Evolutionary conservation across 2,113 vertebrate genomes (phyloP), one percentile per base, ranked within the genome.

Genomic region (Todiramphus saurophagus): DNA sequence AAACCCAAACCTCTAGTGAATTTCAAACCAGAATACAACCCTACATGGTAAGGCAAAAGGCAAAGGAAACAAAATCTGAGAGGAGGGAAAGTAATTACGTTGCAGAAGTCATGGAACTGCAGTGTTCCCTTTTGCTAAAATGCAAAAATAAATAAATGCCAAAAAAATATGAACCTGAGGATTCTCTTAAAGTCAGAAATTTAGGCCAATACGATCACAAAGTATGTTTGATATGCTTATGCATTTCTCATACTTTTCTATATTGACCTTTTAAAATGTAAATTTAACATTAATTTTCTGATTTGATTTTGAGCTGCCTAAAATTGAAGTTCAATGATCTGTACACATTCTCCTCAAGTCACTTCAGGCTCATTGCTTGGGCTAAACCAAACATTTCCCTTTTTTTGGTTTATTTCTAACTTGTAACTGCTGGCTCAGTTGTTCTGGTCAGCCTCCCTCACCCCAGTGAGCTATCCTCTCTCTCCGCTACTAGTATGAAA

Each of bases 1-100:
- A 98, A 94, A 98, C 98, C 46, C 93, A 96, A 79, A 81, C 72
- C 43, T 98, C 98, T 3, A 70, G 59, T 48, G 96, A 96, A 95
- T 97, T 96, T 94, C 96, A 95, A 77, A 78, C 56, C 3, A 97
- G 83, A 68, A 51, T 98, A 56, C 84, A 84, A 28, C 96, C 97
- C 27, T 98, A 98, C 15, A 94, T 95, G 98, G 98, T 98, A 96
- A 96, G 93, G 56, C 9, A 66, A 83, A 92, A 86, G 20, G 21
- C 33, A 76, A 73, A 28, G 21, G 33, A 85, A 88, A 62, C 1
- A 51, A 78, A 55, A 59, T 23, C 25, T 63, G 48, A 75, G 35
- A 70, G 73, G 66, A 51, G 50, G 20, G 20, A 77, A 93, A 72
- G 25, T 53, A 68, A 67, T 4, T 43, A 46, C 18, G 27, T 27